These are phyloP conservation scores for Wasmannia auropunctata DNA, from an alignment of 1,140 invertebrate species.

Conservation along the genomic window DNA sequence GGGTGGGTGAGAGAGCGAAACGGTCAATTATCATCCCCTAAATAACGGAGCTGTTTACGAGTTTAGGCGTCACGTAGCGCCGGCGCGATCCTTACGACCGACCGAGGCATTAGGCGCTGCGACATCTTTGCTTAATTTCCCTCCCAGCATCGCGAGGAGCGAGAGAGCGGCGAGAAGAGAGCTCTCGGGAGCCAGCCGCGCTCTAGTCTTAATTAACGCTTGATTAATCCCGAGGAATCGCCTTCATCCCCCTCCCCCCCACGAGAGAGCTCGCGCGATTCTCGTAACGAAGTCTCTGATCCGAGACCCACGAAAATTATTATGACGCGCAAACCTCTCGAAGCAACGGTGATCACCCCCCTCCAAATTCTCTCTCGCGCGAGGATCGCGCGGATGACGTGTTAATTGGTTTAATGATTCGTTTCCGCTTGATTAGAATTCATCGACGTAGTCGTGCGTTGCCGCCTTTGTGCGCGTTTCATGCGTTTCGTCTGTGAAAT, in stretches of 20 bases:
- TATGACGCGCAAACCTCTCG: not conserved
- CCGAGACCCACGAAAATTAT: constrained; percentile 28
- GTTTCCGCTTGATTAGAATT: constrained; percentile 51
- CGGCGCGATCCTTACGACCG: constrained; percentile 59
- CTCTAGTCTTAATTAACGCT: constrained; percentile 73
- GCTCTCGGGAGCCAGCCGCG: constrained; percentile 28
- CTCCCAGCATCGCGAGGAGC: constrained; percentile 67
- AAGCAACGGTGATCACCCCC: constrained; percentile 8
- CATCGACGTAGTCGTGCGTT: not conserved
- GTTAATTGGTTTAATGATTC: constrained; percentile 51
- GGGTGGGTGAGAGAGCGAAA: constrained; percentile 63
- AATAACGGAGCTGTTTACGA: constrained; percentile 77
- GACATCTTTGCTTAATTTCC: constrained; percentile 80
- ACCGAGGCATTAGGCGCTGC: constrained; percentile 71
- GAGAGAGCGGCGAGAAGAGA: constrained; percentile 58
- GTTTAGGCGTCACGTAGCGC: constrained; percentile 60
- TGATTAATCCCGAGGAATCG: constrained; percentile 75
- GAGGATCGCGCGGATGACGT: constrained; percentile 51
- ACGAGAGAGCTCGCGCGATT: constrained; percentile 1
- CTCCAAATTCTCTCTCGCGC: constrained; percentile 9
- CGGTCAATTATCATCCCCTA: constrained; percentile 78
- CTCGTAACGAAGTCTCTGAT: constrained; percentile 22
- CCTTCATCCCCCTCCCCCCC: constrained; percentile 29
- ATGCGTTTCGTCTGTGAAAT: constrained; percentile 44
- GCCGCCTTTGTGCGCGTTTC: constrained; percentile 11